Base-by-base conservation (phyloP, 2,888 invertebrate species). In the Zygogramma bicolorata region DNA sequence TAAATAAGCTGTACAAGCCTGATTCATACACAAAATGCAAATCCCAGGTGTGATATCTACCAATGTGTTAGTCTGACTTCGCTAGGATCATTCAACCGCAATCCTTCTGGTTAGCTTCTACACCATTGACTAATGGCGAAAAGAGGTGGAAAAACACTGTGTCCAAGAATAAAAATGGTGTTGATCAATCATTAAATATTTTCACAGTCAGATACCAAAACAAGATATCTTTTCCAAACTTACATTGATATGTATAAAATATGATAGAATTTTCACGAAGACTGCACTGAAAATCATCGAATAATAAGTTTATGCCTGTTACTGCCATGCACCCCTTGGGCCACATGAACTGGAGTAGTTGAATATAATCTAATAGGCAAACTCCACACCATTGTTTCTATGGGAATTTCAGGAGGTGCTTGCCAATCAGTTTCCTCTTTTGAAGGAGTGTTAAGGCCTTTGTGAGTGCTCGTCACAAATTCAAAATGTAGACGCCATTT, bases 331-430 rank as follows among this genome's bases (percentile, higher is more conserved):
- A 89, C 81, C 80, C 92, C 92, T 81, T 93, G 93, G 58, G 93
- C 92, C 22, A 95, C 93, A 85, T 94, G 94, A 77, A 92, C 89
- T 0, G 97, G 97, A 76, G 95, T 92, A 5, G 98, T 96, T 0
- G 98, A 96, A 87, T 96, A 97, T 71, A 99, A 92, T 83, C 95
- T 95, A 66, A 99, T 93, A 0, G 98, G 98, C 67, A 99, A 89
- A 88, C 98, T 97, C 99, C 99, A 99, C 13, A 97, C 94, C 97
- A 99, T 98, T 0, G 99, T 99, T 88, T 99, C 98, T 71, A 99
- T 97, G 10, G 96, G 93, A 31, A 98, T 89, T 77, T 93, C 92
- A 1, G 93, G 88, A 0, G 98, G 97, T 0, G 96, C 97, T 81
- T 93, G 93, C 93, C 97, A 96, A 18, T 89, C 90, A 15, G 86